Evolutionary conservation across 35 echinoderm and acorn worm species (phyloP).

Genomic region (Nesometra sesokonis): DNA sequence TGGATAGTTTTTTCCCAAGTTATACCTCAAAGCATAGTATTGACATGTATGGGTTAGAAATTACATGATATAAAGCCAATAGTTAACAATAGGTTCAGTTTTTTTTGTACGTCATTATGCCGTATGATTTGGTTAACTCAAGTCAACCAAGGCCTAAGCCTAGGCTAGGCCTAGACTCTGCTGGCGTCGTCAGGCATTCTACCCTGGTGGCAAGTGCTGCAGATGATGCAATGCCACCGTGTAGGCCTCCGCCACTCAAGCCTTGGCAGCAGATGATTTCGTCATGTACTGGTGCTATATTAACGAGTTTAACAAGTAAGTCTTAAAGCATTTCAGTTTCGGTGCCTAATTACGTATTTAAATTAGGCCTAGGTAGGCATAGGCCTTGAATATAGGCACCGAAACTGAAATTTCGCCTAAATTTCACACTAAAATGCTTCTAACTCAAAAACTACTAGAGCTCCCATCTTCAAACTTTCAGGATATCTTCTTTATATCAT

Average conservation of each 20-base stretch:
- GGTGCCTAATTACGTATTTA: background rate
- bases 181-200: background rate
- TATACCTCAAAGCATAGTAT: no score
- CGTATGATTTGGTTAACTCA: background rate
- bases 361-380: background rate
- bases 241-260: slow-evolving; percentile 3
- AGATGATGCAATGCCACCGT: background rate
- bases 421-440: no score
- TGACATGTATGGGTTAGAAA: background rate
- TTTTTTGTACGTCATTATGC: background rate
- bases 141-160: background rate
- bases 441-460: no score
- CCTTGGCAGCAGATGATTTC: slow-evolving; percentile 72
- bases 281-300: slow-evolving; percentile 58
- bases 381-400: background rate
- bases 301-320: slow-evolving; percentile 72
- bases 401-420: no score
- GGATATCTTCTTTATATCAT: no score
- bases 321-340: background rate
- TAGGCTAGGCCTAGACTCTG: background rate
- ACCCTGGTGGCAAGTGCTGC: background rate
- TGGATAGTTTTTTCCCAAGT: no score
- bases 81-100: background rate
- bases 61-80: background rate
- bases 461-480: no score